Evolutionary conservation across 2,888 invertebrate genomes (phyloP), one percentile per base, ranked within the genome.

Genomic region (Odontocolon sp.): DNA sequence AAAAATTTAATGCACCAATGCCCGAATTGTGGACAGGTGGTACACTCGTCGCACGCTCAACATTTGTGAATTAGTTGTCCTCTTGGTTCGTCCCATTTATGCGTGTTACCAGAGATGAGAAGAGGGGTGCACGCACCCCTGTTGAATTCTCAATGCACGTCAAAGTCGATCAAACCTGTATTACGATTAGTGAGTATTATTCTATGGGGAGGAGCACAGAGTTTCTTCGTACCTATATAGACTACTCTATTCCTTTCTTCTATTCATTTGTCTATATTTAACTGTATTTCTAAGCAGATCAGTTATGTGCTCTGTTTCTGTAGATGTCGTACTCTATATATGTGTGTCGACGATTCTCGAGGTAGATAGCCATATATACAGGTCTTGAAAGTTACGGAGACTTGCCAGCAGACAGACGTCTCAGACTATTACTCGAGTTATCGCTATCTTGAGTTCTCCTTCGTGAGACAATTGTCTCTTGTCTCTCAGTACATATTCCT

Each of bases 81-180:
- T 36, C 47, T 36, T 8, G 36, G 9, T 50, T 36, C 36, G 26
- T 38, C 33, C 36, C 50, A 0, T 11, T 21, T 11, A 21, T 31
- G 31, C 21, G 33, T 26, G 23, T 40, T 42, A 3, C 14, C 67
- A 21, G 1, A 14, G 14, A 1, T 6, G 23, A 4, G 14, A 42
- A 42, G 2, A 45, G 14, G 67, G 45, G 4, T 31, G 8, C 1
- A n/a, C 3, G 23, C 67, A 31, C 23, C 47, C 45, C 67, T 47
- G 8, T 68, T 14, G 11, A 47, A 56, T 14, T n/a, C 23, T 33
- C n/a, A 33, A 45, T 36, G 56, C 11, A 14, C 31, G 56, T 56
- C 45, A 36, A 68, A 16, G 56, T 68, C 47, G 42, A 68, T 68
- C 33, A 21, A 56, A 56, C 33, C 18, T 33, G 11, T 56, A 36